Percentiles rank a stretch among this genome's conserved stretches.
Conservation (phyloP, 2,113 vertebrate genomes). For the Penelope pileata region DNA sequence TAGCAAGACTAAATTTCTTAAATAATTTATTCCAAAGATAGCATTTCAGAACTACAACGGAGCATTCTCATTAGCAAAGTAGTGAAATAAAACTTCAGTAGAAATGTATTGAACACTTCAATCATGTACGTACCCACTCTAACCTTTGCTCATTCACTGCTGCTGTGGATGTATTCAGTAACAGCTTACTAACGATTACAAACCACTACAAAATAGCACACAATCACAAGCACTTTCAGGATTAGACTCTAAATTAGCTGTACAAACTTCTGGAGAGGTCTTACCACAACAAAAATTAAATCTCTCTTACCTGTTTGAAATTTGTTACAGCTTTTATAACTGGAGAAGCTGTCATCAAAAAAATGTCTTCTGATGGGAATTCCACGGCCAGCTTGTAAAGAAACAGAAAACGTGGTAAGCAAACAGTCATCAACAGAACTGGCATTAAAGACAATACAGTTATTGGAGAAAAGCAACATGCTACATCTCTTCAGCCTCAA, state of each 20-base stretch:
- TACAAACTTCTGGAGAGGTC: neutral
- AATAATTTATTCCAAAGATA: neutral
- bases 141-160: neutral
- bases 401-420: neutral
- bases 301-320: slow-evolving; percentile 87
- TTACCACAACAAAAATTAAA: neutral
- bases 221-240: neutral
- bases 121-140: accelerated
- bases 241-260: neutral
- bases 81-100: neutral
- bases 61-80: neutral
- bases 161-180: neutral
- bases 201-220: neutral
- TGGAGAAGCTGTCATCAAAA: slow-evolving; percentile 86
- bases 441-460: neutral
- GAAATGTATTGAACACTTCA: neutral
- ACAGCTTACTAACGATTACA: neutral
- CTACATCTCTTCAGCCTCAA: neutral
- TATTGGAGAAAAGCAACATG: neutral
- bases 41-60: neutral
- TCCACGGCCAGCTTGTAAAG: slow-evolving; percentile 83
- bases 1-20: neutral
- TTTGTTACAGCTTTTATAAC: slow-evolving; percentile 92
- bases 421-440: neutral
- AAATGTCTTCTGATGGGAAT: slow-evolving; percentile 84